Evolutionary conservation across 1,140 invertebrate species (phyloP), one percentile per base, ranked within the genome.

Genomic region (Antheraea mylitta): DNA sequence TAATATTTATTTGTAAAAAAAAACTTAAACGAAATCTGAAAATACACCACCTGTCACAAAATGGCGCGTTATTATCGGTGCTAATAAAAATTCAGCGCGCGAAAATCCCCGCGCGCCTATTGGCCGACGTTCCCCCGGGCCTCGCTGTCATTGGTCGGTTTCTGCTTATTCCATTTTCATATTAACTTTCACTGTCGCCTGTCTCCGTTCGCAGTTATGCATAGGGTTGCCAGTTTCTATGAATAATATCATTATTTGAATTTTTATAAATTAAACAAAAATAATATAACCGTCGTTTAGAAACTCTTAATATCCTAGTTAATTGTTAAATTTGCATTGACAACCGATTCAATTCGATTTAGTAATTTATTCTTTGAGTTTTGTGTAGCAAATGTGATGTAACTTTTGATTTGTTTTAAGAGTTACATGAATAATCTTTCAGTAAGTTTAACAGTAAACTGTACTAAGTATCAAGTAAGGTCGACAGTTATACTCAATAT

Each of bases 71-170:
- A 91, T 91, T 90, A 90, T 90, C 86, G 83, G 62, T 71, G 85
- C 87, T 91, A 91, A 91, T 91, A 91, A 91, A 91, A 91, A 91
- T 91, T 90, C 89, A 86, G 86, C 86, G 89, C 89, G 89, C 89
- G 89, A 89, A 91, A 86, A 90, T 87, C 82, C 78, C 72, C 75
- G 76, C 74, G 70, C 72, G 58, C 70, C 70, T 77, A 90, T 91
- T 91, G 86, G 89, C 67, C 74, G 77, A 58, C 75, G 70, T 77
- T 82, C 83, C 87, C 85, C 68, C 72, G 87, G 75, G 83, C 75
- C 72, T 73, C 60, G 73, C 66, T 77, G 70, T 80, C 78, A 91
- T 91, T 91, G 89, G 89, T 76, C 74, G 82, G 58, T 70, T 79
- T 66, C 75, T 86, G 82, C 86, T 91, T 89, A 90, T 91, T 85